These are phyloP conservation scores for Haplochromis burtoni DNA, from an alignment of 2,113 vertebrate genomes.

Conservation along the genomic window DNA sequence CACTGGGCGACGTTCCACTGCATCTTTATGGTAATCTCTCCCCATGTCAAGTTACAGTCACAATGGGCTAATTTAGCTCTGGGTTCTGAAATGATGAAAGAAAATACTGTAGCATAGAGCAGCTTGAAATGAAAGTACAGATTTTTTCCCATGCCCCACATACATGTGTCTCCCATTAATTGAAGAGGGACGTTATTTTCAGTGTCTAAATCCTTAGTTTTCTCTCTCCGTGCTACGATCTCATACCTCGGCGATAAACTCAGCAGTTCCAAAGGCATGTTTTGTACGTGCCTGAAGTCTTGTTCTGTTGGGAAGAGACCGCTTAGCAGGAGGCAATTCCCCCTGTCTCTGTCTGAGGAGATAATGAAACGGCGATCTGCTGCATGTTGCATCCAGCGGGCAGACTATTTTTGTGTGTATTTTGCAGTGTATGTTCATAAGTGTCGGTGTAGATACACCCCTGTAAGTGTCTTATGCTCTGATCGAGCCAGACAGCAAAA, in stretches of 20 bases:
- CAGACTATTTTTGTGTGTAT: background rate
- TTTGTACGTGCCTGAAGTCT: constrained; percentile 24
- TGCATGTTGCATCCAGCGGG: background rate
- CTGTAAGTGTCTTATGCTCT: constrained; percentile 4
- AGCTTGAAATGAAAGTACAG: background rate
- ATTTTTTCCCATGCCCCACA: background rate
- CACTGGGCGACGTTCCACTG: constrained; percentile 14
- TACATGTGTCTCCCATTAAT: background rate
- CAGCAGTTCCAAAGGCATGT: background rate
- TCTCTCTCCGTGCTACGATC: background rate
- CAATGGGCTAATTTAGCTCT: constrained; percentile 20
- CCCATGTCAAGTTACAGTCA: constrained; percentile 22
- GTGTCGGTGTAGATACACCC: background rate
- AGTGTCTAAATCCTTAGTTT: background rate
- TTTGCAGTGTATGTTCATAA: background rate
- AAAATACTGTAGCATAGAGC: background rate
- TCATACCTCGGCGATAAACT: constrained; percentile 8
- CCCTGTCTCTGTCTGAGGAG: constrained; percentile 37
- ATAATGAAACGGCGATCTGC: constrained; percentile 30
- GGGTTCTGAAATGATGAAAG: constrained; percentile 5
- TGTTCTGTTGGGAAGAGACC: constrained; percentile 22
- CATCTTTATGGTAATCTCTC: constrained; percentile 36
- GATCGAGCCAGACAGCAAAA: constrained; percentile 13
- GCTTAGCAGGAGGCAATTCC: constrained; percentile 38
- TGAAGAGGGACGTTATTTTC: background rate